Evolutionary conservation across 1,140 invertebrate genomes (phyloP).

Genomic region (Ptiloglossa arizonensis): DNA sequence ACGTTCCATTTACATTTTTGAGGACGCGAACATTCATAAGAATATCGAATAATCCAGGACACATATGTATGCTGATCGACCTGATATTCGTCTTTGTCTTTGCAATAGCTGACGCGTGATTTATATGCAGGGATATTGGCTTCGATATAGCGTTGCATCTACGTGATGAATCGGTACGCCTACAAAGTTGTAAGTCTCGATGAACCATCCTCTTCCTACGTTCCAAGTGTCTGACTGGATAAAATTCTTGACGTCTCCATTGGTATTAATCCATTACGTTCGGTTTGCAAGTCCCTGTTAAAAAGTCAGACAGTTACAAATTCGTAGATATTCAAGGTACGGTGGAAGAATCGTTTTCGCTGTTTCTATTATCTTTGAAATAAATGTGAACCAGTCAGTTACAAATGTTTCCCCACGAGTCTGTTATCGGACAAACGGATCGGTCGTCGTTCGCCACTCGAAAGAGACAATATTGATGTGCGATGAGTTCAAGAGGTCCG

Average conservation of each 20-base stretch:
- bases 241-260: background rate
- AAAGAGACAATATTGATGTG: constrained; percentile 68
- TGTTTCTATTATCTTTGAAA: background rate
- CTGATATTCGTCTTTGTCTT: constrained; percentile 71
- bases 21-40: constrained; percentile 40
- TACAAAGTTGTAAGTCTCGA: constrained; percentile 39
- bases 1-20: constrained; percentile 18
- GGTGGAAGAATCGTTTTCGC: background rate
- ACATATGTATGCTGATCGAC: constrained; percentile 63
- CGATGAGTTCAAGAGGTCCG: constrained; percentile 65
- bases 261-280: background rate
- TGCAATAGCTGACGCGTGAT: constrained; percentile 66
- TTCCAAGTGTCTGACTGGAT: background rate
- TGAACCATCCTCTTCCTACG: background rate
- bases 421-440: constrained; percentile 52
- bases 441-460: constrained; percentile 55
- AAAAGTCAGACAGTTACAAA: too few relatives aligned
- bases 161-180: constrained; percentile 64
- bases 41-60: constrained; percentile 63
- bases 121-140: constrained; percentile 71
- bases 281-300: too few relatives aligned
- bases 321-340: background rate
- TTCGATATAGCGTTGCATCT: constrained; percentile 67
- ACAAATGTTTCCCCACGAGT: constrained; percentile 36
- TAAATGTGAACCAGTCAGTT: constrained; percentile 10